phyloP scores from a whole-genome alignment of 92 coral and sea anemone genomes.

The Bergia sp. region DNA sequence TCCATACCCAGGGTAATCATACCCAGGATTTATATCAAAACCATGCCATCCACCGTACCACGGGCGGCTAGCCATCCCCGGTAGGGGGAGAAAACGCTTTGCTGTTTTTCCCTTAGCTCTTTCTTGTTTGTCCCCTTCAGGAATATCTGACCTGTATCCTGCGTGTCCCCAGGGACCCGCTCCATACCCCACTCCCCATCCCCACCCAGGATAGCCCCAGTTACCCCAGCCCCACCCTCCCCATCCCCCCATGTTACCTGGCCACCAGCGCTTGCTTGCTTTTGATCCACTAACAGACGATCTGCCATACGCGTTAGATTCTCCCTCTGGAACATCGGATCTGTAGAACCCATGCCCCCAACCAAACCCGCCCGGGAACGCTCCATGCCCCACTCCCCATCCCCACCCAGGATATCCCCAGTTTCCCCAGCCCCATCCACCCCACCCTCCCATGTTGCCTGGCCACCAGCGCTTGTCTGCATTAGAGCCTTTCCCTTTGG shows the following conservation, averaged over 20 bases:
- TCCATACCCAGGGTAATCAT: conserved; percentile 12
- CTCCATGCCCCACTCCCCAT: conserved; percentile 59
- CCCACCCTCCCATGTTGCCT: conserved; percentile 94
- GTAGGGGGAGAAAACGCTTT: conserved; percentile 40
- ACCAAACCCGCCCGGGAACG: conserved; percentile 35
- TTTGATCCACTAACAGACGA: conserved; percentile 49
- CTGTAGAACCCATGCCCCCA: conserved; percentile 60
- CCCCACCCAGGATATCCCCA: conserved; percentile 92
- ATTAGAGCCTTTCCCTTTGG: conserved; percentile 23
- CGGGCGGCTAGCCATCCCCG: conserved; percentile 30
- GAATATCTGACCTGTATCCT: conserved; percentile 26
- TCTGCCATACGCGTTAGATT: conserved; percentile 28
- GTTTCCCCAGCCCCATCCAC: conserved; percentile 86
- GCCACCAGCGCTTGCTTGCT: conserved; percentile 71
- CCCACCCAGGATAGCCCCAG: conserved; percentile 88
- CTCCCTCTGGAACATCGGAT: conserved; percentile 52
- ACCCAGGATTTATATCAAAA: conserved; percentile 29
- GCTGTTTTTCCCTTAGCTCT: conserved; percentile 14
- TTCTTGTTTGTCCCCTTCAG: not conserved
- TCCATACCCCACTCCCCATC: conserved; percentile 64
- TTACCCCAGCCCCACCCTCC: conserved; percentile 90
- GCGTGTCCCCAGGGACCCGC: conserved; percentile 32
- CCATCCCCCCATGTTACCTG: conserved; percentile 91
- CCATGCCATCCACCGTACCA: conserved; percentile 49
- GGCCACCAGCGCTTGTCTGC: conserved; percentile 75